These are phyloP conservation scores for Philopotamus ludificatus DNA, from an alignment of 1,140 invertebrate species.

Conservation along the genomic window DNA sequence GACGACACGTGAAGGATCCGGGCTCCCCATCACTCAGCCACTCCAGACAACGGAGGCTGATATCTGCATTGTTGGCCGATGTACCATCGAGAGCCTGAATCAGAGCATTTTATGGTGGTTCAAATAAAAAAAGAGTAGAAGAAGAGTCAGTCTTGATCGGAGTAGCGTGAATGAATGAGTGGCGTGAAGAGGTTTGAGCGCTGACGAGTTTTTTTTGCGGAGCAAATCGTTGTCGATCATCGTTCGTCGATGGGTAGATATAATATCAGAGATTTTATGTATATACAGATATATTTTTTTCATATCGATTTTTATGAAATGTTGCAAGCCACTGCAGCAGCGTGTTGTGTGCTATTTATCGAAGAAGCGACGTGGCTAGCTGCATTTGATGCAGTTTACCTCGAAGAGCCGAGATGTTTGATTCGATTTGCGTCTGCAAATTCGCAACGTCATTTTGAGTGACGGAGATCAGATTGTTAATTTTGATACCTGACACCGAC, in stretches of 20 bases:
- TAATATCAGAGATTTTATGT: too few species aligned
- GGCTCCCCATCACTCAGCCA: slow-evolving; percentile 24
- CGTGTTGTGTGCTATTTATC: neutral
- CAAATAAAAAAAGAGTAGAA: neutral
- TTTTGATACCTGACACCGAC: slow-evolving; percentile 26
- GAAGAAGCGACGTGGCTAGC: neutral
- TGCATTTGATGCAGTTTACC: neutral
- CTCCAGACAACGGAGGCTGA: slow-evolving; percentile 3
- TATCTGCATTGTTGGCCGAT: slow-evolving; percentile 15
- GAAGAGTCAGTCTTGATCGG: neutral
- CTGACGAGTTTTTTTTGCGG: neutral
- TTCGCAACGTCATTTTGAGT: slow-evolving; percentile 36
- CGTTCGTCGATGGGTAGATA: too few species aligned
- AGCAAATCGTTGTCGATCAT: neutral
- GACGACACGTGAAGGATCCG: slow-evolving; percentile 18
- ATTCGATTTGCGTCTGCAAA: slow-evolving; percentile 30
- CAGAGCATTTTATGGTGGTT: neutral
- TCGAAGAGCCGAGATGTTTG: slow-evolving; percentile 7
- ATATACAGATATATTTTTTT: too few species aligned
- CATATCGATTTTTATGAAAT: too few species aligned
- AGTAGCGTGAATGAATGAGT: neutral
- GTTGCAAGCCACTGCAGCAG: too few species aligned
- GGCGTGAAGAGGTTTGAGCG: neutral
- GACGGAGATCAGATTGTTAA: slow-evolving; percentile 36
- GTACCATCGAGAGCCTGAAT: neutral